Evolutionary conservation across 2,888 invertebrate species (phyloP).

Genomic region (Folsomia candida): DNA sequence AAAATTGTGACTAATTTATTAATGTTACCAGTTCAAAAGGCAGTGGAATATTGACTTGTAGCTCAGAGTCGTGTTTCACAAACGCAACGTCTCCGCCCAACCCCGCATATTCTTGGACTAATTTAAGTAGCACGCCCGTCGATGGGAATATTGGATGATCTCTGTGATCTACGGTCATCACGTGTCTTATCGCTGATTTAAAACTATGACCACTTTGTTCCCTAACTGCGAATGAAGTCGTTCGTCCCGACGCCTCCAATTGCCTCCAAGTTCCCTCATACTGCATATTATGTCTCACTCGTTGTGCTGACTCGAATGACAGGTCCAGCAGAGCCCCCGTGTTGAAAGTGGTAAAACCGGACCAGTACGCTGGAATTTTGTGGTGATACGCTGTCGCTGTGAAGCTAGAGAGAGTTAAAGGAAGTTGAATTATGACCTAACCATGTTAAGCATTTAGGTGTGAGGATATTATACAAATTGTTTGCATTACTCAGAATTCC

Average conservation of each 20-base stretch:
- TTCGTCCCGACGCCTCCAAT: slow-evolving; percentile 67
- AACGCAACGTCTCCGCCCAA: slow-evolving; percentile 91
- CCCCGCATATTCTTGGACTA: slow-evolving; percentile 80
- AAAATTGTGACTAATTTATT: background rate
- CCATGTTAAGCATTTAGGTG: background rate
- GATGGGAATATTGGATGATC: slow-evolving; percentile 79
- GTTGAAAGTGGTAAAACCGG: slow-evolving; percentile 76
- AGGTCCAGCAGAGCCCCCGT: slow-evolving; percentile 75
- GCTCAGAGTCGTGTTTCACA: slow-evolving; percentile 73
- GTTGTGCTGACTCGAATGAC: slow-evolving; percentile 65
- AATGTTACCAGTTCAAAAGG: slow-evolving; percentile 61
- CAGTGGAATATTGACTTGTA: slow-evolving; percentile 69
- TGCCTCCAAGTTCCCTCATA: slow-evolving; percentile 86
- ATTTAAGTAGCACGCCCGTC: slow-evolving; percentile 68
- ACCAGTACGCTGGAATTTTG: slow-evolving; percentile 73
- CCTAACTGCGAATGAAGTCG: slow-evolving; percentile 77
- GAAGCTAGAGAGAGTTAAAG: slow-evolving; percentile 15
- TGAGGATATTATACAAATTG: background rate
- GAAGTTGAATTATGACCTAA: no score
- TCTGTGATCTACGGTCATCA: slow-evolving; percentile 72
- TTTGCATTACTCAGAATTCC: slow-evolving; percentile 37
- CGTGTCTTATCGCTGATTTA: slow-evolving; percentile 82
- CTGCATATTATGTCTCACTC: slow-evolving; percentile 75
- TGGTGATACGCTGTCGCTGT: slow-evolving; percentile 65
- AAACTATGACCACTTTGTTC: slow-evolving; percentile 86